Conservation (phyloP, 2,797 vertebrate species). For the Falco cherrug region DNA sequence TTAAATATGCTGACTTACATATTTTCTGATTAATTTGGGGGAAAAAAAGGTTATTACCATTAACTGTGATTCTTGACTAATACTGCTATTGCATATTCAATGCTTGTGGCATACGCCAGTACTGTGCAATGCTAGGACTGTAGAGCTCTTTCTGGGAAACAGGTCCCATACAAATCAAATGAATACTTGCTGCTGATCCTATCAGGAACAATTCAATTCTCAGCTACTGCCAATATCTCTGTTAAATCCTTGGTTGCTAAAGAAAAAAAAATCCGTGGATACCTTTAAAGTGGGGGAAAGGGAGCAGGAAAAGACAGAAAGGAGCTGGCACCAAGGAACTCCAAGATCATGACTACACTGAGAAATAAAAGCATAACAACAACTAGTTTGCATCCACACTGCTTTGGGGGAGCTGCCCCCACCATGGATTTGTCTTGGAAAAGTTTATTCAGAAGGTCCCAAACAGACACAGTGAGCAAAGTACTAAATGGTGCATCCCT, state of each 20-base stretch:
- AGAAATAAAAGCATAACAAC: not conserved
- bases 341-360: not conserved
- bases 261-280: not conserved
- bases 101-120: not conserved
- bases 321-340: not conserved
- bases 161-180: not conserved
- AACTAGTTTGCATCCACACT: not conserved
- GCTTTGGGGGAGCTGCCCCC: not conserved
- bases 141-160: not conserved
- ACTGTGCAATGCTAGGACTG: not conserved
- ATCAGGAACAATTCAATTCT: slow-evolving; percentile 2
- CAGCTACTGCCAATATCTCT: not conserved
- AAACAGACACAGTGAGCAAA: not conserved
- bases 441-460: not conserved
- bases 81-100: slow-evolving; percentile 44
- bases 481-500: not conserved
- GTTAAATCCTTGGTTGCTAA: not conserved
- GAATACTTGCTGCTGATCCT: not conserved
- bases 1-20: slow-evolving; percentile 59
- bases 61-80: slow-evolving; percentile 40
- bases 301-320: not conserved
- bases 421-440: rapidly evolving
- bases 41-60: slow-evolving; percentile 34
- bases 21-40: slow-evolving; percentile 42
- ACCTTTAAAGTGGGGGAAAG: not conserved